These are phyloP conservation scores for Perca schrenkii DNA, from an alignment of 2,113 vertebrate genomes.

Conservation along the genomic window DNA sequence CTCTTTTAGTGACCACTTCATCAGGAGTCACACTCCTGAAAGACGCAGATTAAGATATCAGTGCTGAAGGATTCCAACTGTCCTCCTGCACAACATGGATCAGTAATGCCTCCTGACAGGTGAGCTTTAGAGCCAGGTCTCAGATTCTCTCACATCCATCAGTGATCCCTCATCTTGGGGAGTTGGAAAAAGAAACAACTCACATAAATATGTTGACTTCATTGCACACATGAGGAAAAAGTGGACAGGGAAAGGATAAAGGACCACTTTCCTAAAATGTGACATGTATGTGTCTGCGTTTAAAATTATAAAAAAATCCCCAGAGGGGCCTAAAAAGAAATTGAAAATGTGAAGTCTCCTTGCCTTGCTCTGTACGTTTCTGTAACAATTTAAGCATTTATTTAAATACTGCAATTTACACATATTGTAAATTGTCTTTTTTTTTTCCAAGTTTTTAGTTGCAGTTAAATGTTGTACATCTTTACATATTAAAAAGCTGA, in stretches of 20 bases:
- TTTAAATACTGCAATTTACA: neutral
- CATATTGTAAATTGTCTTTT: neutral
- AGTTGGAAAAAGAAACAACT: slow-evolving; percentile 74
- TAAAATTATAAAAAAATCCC: neutral
- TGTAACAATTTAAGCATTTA: neutral
- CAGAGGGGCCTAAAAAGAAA: neutral
- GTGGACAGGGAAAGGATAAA: neutral
- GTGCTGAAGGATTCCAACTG: slow-evolving; percentile 75
- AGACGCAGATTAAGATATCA: slow-evolving; percentile 83
- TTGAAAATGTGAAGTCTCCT: neutral
- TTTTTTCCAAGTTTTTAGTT: neutral
- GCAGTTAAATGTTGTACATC: neutral
- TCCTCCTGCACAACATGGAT: slow-evolving; percentile 63
- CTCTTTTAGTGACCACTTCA: slow-evolving; percentile 77
- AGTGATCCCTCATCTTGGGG: slow-evolving; percentile 64
- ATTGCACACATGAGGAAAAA: slow-evolving; percentile 18
- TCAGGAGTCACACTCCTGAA: slow-evolving; percentile 68
- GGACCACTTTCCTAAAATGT: neutral
- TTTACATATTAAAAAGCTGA: neutral
- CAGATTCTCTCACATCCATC: slow-evolving; percentile 75
- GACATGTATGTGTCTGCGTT: neutral
- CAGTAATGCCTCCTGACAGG: slow-evolving; percentile 84
- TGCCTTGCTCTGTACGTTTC: neutral
- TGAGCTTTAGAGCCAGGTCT: slow-evolving; percentile 71
- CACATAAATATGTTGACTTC: slow-evolving; percentile 57